These are phyloP conservation scores for Hipparchia semele DNA, from an alignment of 2,888 invertebrate species.

Conservation along the genomic window DNA sequence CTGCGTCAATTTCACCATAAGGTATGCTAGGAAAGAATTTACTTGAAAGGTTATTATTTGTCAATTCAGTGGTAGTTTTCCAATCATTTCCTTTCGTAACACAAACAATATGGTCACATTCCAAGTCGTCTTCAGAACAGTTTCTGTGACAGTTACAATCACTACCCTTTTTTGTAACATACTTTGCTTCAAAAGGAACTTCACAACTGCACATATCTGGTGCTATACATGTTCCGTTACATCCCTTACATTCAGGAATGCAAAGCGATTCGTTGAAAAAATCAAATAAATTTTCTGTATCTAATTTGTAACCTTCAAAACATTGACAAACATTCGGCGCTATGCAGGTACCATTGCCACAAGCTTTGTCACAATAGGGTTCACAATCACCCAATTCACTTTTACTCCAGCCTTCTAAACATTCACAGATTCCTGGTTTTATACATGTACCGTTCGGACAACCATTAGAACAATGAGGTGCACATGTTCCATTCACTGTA, in stretches of 20 bases:
- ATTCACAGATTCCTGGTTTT: constrained; percentile 45
- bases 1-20: constrained; percentile 2
- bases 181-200: constrained; percentile 39
- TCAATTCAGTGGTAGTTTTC: constrained; percentile 11
- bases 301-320: constrained; percentile 43
- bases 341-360: constrained; percentile 57
- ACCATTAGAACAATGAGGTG: constrained; percentile 48
- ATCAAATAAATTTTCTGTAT: constrained; percentile 21
- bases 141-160: constrained; percentile 34
- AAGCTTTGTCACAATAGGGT: constrained; percentile 47
- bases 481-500: constrained; percentile 44
- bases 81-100: constrained; percentile 10
- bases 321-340: constrained; percentile 58
- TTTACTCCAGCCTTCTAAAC: constrained; percentile 41
- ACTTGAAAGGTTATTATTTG: not conserved
- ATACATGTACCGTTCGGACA: constrained; percentile 49
- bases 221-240: constrained; percentile 42
- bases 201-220: constrained; percentile 63
- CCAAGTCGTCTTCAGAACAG: constrained; percentile 24
- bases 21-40: not conserved
- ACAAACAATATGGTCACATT: constrained; percentile 39
- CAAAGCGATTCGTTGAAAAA: constrained; percentile 35
- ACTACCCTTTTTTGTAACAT: constrained; percentile 24
- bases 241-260: constrained; percentile 41
- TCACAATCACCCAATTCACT: constrained; percentile 38